Evolutionary conservation across 2,113 vertebrate species (phyloP), one percentile per base, ranked within the genome.

Genomic region (Zosterops lateralis): DNA sequence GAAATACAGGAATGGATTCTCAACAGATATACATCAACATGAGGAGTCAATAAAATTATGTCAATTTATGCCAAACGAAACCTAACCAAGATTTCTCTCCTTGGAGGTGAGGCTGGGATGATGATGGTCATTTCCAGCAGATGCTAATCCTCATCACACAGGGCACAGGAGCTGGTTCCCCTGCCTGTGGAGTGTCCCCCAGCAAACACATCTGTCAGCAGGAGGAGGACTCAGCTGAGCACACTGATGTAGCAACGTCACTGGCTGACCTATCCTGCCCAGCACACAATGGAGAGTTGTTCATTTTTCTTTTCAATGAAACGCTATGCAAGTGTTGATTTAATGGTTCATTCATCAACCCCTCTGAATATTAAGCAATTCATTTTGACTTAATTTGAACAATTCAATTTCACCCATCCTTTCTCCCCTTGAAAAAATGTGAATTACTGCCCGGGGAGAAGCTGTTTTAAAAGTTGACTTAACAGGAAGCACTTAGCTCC

Each of bases 351-450:
- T 94, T 95, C 93, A 88, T 96, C 95, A 95, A 78, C 78, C 56
- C 72, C 74, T 89, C 91, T 82, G 78, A 95, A 95, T 94, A 97
- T 93, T 97, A 94, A 95, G 75, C 76, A 92, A 95, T 96, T 94
- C 90, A 91, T 90, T 94, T 92, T 73, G 50, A 91, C 88, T 95
- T 96, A 88, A 93, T 96, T 87, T 88, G 84, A 90, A 91, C 95
- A 90, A 90, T 53, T 96, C 87, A 79, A 58, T 89, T 94, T 90
- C 40, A 86, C 88, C 77, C 87, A 90, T 91, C 67, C 64, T 81
- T 72, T 79, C 88, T 83, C 94, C 74, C 64, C 56, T 77, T 85
- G 87, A 94, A 94, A 92, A 92, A 88, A 88, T 21, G 53, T 45
- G 87, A 91, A 89, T 29, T 36, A 51, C 71, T 85, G 31, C 22